phyloP scores from a whole-genome alignment of 2,797 vertebrate species.

The Delichon dasypus region DNA sequence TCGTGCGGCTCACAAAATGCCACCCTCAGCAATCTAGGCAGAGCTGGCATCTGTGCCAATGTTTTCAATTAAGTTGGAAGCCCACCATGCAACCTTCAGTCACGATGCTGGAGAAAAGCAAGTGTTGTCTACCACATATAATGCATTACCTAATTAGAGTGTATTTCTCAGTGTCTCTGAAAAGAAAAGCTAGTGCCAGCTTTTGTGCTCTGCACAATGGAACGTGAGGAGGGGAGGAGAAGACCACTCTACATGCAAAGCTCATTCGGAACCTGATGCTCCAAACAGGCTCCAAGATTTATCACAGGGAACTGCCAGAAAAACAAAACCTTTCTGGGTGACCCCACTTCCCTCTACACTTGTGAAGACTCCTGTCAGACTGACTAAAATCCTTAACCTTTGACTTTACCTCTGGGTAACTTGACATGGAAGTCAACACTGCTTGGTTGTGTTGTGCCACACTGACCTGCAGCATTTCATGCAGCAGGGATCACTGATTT shows the following conservation, averaged over 20 bases:
- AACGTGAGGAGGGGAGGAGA: background rate
- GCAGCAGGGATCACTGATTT: background rate
- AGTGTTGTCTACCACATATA: background rate
- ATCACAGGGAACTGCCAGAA: background rate
- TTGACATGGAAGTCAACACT: rapidly evolving
- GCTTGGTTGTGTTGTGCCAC: rapidly evolving
- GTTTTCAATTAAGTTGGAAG: background rate
- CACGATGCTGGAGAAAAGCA: background rate
- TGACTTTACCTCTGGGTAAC: background rate
- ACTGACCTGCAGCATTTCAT: background rate
- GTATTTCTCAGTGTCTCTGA: background rate
- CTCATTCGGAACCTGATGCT: background rate
- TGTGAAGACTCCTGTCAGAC: background rate
- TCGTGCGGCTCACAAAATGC: background rate
- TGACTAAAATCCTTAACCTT: background rate
- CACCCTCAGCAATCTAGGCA: background rate
- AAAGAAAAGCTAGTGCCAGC: background rate
- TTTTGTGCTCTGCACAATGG: rapidly evolving
- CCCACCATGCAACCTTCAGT: background rate
- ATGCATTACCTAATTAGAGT: background rate
- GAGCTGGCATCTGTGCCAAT: background rate
- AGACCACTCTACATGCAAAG: too few relatives aligned
- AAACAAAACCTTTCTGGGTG: background rate
- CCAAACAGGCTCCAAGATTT: background rate
- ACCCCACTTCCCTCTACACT: background rate